These are phyloP conservation scores for Halichoerus grypus DNA, from an alignment of 2,113 vertebrate genomes.

Conservation along the genomic window DNA sequence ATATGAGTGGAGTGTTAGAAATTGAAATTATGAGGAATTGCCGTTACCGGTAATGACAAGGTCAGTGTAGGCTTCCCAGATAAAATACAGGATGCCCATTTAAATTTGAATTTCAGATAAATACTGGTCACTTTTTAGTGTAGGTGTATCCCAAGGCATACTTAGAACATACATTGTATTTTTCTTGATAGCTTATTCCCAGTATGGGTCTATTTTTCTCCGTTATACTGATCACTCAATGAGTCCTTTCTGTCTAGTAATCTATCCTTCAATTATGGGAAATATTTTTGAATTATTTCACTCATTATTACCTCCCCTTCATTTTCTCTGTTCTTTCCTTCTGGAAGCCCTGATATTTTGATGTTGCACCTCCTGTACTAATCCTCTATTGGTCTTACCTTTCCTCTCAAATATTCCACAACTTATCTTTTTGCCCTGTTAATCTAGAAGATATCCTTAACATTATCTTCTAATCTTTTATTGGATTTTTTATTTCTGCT, in stretches of 20 bases:
- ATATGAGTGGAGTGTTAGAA: background rate
- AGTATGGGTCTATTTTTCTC: background rate
- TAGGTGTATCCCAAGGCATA: background rate
- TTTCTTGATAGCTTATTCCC: background rate
- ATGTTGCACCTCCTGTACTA: background rate
- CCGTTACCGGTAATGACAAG: background rate
- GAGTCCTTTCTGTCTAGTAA: background rate
- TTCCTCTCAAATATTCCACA: background rate
- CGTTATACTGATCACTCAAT: background rate
- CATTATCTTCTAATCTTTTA: background rate
- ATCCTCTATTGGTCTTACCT: background rate
- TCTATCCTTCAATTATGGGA: background rate
- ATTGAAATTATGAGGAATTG: background rate
- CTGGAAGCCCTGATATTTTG: background rate
- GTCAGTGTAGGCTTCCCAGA: background rate
- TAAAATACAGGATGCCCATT: background rate
- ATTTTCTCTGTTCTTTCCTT: background rate
- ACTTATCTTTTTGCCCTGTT: background rate
- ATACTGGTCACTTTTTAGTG: background rate
- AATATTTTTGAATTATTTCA: background rate
- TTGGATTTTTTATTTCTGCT: background rate
- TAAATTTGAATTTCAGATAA: constrained; percentile 17
- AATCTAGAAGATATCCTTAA: background rate
- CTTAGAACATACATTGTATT: background rate
- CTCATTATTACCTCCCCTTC: background rate